These are phyloP conservation scores for Noctua janthina DNA, from an alignment of 2,888 invertebrate genomes.

Conservation along the genomic window DNA sequence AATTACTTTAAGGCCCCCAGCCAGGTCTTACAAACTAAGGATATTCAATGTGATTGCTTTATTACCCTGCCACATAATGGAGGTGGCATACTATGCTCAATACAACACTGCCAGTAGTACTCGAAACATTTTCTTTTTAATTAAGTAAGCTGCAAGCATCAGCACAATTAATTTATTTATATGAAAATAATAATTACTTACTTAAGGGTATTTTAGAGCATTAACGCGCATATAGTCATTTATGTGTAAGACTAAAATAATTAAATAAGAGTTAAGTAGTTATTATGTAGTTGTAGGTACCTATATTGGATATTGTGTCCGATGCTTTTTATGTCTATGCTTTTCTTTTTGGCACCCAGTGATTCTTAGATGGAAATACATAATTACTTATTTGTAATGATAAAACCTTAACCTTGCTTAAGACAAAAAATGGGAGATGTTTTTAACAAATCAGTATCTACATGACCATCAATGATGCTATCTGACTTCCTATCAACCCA, in stretches of 20 bases:
- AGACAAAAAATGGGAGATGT: conserved; percentile 8
- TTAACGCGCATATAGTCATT: conserved; percentile 45
- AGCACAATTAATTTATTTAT: conserved; percentile 38
- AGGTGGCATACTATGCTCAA: conserved; percentile 11
- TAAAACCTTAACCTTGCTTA: neutral
- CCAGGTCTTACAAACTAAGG: too few relatives aligned
- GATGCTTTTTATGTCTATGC: neutral
- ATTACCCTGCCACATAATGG: conserved; percentile 9
- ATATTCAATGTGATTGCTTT: neutral
- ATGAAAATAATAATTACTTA: conserved; percentile 24
- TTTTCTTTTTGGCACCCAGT: conserved; percentile 1
- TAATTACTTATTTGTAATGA: neutral
- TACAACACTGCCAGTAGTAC: conserved; percentile 42
- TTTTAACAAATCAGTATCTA: conserved; percentile 3
- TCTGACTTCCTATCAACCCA: conserved; percentile 14
- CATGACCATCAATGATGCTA: conserved; percentile 12
- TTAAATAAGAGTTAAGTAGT: neutral
- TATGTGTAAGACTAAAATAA: conserved; percentile 39
- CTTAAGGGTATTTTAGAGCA: conserved; percentile 25
- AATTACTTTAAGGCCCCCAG: too few relatives aligned
- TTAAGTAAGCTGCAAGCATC: conserved; percentile 15
- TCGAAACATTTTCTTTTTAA: conserved; percentile 26
- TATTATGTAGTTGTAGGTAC: neutral
- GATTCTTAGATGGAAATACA: neutral
- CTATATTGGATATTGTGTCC: conserved; percentile 8